Evolutionary conservation across 2,888 invertebrate genomes (phyloP).

Genomic region (Gibbula magus): DNA sequence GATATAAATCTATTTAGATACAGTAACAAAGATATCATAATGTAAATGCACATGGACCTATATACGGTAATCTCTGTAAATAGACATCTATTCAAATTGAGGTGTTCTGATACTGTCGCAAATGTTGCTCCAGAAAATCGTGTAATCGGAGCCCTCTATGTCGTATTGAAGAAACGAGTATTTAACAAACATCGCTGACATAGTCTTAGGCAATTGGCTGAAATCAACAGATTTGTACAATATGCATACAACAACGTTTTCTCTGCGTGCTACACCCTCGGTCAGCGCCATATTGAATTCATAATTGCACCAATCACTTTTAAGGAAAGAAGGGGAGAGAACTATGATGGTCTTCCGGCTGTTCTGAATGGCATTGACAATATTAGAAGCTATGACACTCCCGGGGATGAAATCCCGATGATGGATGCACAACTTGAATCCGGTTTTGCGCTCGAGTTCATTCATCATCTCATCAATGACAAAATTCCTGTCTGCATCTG

Average conservation of each 20-base stretch:
- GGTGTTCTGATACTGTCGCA: neutral
- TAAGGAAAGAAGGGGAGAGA: neutral
- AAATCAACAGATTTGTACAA: neutral
- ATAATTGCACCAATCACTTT: neutral
- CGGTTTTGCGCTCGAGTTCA: neutral
- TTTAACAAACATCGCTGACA: neutral
- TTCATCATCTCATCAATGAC: neutral
- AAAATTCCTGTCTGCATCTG: neutral
- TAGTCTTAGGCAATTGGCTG: neutral
- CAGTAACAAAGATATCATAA: too few relatives aligned
- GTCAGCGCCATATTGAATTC: neutral
- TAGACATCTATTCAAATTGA: neutral
- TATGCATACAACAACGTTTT: neutral
- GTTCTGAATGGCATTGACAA: neutral
- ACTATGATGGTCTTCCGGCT: conserved; percentile 14
- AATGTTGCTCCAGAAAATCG: neutral
- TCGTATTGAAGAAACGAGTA: neutral
- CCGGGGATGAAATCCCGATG: neutral
- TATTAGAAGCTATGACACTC: neutral
- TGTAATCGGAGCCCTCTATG: neutral
- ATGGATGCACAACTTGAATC: neutral
- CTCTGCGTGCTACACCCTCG: neutral
- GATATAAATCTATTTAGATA: too few relatives aligned
- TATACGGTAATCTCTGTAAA: too few relatives aligned
- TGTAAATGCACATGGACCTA: too few relatives aligned